Conservation (phyloP, 2,113 vertebrate species). For the Chaenocephalus aceratus region DNA sequence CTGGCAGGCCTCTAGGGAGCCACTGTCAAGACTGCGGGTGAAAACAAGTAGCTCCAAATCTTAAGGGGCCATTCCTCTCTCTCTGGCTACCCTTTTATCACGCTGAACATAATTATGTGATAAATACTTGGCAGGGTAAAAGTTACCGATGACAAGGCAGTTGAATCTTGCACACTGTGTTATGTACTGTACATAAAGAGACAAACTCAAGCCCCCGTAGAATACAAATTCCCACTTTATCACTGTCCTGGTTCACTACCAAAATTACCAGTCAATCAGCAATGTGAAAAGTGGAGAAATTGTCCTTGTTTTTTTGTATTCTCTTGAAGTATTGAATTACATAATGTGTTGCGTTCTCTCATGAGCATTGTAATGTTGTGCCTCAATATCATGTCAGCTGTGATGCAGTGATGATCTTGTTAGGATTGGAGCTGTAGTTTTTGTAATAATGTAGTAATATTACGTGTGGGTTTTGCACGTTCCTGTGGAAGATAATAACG, state of each 20-base stretch:
- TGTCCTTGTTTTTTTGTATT: constrained; percentile 42
- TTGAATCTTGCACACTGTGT: constrained; percentile 13
- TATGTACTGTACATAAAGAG: not conserved
- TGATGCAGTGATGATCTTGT: constrained; percentile 33
- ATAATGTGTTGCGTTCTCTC: constrained; percentile 41
- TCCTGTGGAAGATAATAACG: constrained; percentile 37
- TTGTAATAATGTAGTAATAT: constrained; percentile 49
- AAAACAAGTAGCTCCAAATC: constrained; percentile 39
- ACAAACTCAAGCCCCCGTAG: not conserved
- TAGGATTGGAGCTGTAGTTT: constrained; percentile 45
- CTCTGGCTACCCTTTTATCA: constrained; percentile 24
- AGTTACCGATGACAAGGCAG: constrained; percentile 34
- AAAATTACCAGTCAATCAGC: not conserved
- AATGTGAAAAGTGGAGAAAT: constrained; percentile 30
- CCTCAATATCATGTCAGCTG: constrained; percentile 30
- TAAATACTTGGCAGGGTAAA: constrained; percentile 29
- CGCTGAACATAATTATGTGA: constrained; percentile 21
- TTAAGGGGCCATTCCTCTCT: constrained; percentile 29
- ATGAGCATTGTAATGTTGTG: constrained; percentile 41
- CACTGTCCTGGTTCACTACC: constrained; percentile 3
- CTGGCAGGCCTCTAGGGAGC: constrained; percentile 81
- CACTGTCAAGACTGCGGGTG: constrained; percentile 45
- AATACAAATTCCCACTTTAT: constrained; percentile 11
- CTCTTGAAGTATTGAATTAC: constrained; percentile 23
- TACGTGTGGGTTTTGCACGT: constrained; percentile 58